Evolutionary conservation across 1,140 invertebrate species (phyloP), one percentile per base, ranked within the genome.

Genomic region (Drosophila melanica): DNA sequence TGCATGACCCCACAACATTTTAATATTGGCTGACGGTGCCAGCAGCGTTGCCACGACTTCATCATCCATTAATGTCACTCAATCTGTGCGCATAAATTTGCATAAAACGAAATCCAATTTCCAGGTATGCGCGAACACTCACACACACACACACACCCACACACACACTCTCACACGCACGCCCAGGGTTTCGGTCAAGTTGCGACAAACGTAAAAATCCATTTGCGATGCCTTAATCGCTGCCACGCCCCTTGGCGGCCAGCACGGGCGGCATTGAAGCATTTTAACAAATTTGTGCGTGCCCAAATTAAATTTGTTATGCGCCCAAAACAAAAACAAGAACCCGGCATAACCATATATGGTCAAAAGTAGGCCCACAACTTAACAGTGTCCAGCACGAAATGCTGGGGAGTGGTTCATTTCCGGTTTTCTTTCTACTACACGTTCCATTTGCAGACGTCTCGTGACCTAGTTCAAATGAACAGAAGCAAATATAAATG

Each of bases 51-150:
- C 59, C 62, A 44, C 79, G 79, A 86, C 82, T 82, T 81, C 82
- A 77, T 87, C 79, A 87, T 86, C 82, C 82, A 86, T 86, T 86
- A 86, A 82, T 86, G 82, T 87, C 82, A 86, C 82, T 87, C 78
- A 86, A 86, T 86, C 82, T 82, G 82, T 86, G 82, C 79, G 82
- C 82, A 87, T 87, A 86, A 81, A 86, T 86, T 86, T 86, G 82
- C 82, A 86, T 86, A 86, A 87, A 81, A 75, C 71, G 71, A 86
- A 86, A 87, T 86, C 82, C 82, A 87, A 87, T 87, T 86, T 86
- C 75, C 68, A 70, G 66, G 23, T 68, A 59, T 47, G 37, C 66
- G 48, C 68, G 30, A 27, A 51, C 16, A 33, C 45, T 37, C 54
- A 42, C 47, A 41, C 54, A 18, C 42, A 10, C 35, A 20, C 50